A percentile compares a stretch with the other conserved stretches of the same genome.
These are phyloP conservation scores for Hoplostethus atlanticus DNA, from an alignment of 2,797 vertebrate genomes.

Conservation along the genomic window DNA sequence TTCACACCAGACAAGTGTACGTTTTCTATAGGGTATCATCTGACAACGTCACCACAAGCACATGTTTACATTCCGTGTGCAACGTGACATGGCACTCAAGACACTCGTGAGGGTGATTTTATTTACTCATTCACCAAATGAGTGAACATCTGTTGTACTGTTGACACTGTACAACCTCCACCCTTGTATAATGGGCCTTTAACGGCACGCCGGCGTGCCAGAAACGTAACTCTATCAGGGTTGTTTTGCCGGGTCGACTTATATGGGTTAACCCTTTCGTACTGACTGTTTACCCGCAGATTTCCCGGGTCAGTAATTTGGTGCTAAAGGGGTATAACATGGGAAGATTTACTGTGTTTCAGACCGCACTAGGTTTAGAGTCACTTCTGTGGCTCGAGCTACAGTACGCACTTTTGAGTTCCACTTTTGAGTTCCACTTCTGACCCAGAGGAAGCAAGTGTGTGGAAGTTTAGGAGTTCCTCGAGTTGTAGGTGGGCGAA, in stretches of 20 bases:
- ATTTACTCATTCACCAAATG: not conserved
- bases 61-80: constrained; percentile 1
- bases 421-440: no score
- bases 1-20: no score
- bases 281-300: no score
- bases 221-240: not conserved
- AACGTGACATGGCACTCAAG: not conserved
- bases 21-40: no score
- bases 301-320: no score
- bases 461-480: not conserved
- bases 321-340: not conserved
- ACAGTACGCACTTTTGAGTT: not conserved
- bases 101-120: not conserved
- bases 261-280: no score
- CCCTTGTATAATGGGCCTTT: not conserved
- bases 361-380: not conserved
- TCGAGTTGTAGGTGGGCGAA: not conserved
- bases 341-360: not conserved
- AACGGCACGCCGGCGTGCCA: no score
- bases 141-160: not conserved
- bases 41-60: no score
- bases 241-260: no score
- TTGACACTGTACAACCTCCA: not conserved
- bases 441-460: not conserved
- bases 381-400: not conserved